Evolutionary conservation across 2,113 vertebrate genomes (phyloP), one percentile per base, ranked within the genome.

Genomic region (Holacanthus passer): DNA sequence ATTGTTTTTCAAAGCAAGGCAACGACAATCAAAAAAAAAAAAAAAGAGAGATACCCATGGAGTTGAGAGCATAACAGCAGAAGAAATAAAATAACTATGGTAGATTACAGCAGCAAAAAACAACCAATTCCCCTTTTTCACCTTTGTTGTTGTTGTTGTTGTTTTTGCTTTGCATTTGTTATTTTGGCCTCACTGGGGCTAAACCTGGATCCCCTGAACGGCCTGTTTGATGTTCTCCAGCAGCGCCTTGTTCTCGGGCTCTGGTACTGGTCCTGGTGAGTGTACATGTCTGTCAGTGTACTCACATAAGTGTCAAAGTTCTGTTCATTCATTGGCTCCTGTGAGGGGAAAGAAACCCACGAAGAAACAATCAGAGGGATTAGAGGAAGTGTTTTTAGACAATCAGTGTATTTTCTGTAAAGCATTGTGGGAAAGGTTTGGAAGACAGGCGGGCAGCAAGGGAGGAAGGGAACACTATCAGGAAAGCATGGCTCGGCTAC

Each of bases 301-400:
- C 96, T 99, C 96, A 99, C 98, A 94, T 99, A 99, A 83, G 97
- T 96, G 96, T 99, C 98, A 97, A 99, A 99, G 97, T 99, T 99
- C 96, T 99, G 98, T 96, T 99, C 98, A 91, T 98, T 99, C 97
- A 99, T 99, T 94, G 98, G 98, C 94, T 99, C 98, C 98, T 99
- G 96, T 86, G 94, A 75, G 74, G 56, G 77, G 58, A 47, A 59
- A 87, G 52, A 85, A 60, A 72, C 6, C 68, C 60, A 64, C 4
- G 62, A 45, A 85, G 68, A 85, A 58, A 68, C 39, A 60, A 16
- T 81, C 63, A 83, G 85, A 59, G 9, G 22, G 67, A 16, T 63
- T n/a, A 73, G 63, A 71, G 13, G 68, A 24, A 0, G 14, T 1
- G 39, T 39, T 35, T 35, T 17, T 17, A 7, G n/a, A 41, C 13